Evolutionary conservation across 2,888 invertebrate species (phyloP), one percentile per base, ranked within the genome.

Genomic region (Ptychoptera contaminata): DNA sequence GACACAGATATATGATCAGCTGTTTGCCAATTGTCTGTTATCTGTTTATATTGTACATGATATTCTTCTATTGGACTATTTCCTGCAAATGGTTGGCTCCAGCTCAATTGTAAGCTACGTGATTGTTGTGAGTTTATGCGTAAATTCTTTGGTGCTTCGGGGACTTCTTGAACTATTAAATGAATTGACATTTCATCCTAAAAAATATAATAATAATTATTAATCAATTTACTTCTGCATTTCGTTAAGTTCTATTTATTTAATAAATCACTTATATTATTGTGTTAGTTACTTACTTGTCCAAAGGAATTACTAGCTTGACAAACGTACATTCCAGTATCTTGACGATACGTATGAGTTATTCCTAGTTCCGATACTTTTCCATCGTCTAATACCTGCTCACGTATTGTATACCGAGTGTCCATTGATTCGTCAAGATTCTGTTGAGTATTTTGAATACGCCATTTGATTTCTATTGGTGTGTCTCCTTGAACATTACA

Each of bases 241-340:
- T 37, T 14, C 14, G 37, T 14, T 37, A 10, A 14, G 14, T 12
- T 12, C 14, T 11, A 23, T 3, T 23, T 5, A 23, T 23, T 23
- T 23, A 3, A 7, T 23, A 5, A 23, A 7, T 23, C 3, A 23
- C 23, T 5, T 23, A 7, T 7, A 7, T 23, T 7, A 3, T 5
- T 7, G 7, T 23, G 7, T 5, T 23, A 23, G 49, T 44, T 49
- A 32, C 59, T 58, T 67, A 85, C 87, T 83, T 83, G 81, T 8
- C 93, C 94, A 58, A 86, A 93, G 42, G 82, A 75, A 65, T 93
- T 94, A 54, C 82, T 81, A 1, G 90, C 90, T 49, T 81, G 76
- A 62, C 93, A 93, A 43, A 85, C 81, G 60, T 91, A 81, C 43
- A 84, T 77, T 9, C 90, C 91, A 1, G 91, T 87, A 67, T 93